phyloP scores from a whole-genome alignment of 1,140 invertebrate genomes.

The Zaprionus tsacasi region DNA sequence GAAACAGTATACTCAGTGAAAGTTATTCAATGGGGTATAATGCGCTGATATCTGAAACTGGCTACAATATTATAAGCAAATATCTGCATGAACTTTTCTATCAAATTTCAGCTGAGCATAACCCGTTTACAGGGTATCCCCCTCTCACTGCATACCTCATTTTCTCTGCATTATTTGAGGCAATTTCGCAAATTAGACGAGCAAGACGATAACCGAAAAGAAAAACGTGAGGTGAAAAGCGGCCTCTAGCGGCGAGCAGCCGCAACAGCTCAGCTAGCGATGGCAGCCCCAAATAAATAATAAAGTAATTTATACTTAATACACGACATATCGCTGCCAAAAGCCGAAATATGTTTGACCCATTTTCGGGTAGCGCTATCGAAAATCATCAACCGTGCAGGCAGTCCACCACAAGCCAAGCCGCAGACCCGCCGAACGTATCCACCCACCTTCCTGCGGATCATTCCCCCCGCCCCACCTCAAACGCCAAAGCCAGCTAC shows the following conservation, averaged over 20 bases:
- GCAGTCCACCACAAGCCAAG: slow-evolving; percentile 31
- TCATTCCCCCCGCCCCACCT: no score
- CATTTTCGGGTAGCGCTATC: slow-evolving; percentile 55
- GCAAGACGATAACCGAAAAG: neutral
- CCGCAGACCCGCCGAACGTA: neutral
- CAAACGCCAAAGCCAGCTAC: neutral
- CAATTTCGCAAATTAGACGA: slow-evolving; percentile 41
- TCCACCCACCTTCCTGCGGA: neutral
- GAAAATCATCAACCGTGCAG: slow-evolving; percentile 35
- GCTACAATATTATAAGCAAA: no score
- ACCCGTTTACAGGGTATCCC: neutral
- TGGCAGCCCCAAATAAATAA: slow-evolving; percentile 56
- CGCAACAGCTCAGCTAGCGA: neutral
- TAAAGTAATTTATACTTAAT: slow-evolving; percentile 65
- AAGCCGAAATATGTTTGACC: slow-evolving; percentile 56
- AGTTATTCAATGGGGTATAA: neutral
- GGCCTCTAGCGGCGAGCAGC: neutral
- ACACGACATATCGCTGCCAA: slow-evolving; percentile 57
- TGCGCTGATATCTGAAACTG: no score
- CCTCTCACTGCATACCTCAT: neutral
- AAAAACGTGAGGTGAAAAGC: slow-evolving; percentile 27
- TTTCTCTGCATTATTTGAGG: slow-evolving; percentile 1
- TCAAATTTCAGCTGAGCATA: no score
- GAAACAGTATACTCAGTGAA: neutral
- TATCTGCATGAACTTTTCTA: no score